A percentile compares a stretch with the other conserved stretches of the same genome.
These are phyloP conservation scores for Spermophilus dauricus DNA, from an alignment of 2,113 vertebrate species.

Conservation along the genomic window DNA sequence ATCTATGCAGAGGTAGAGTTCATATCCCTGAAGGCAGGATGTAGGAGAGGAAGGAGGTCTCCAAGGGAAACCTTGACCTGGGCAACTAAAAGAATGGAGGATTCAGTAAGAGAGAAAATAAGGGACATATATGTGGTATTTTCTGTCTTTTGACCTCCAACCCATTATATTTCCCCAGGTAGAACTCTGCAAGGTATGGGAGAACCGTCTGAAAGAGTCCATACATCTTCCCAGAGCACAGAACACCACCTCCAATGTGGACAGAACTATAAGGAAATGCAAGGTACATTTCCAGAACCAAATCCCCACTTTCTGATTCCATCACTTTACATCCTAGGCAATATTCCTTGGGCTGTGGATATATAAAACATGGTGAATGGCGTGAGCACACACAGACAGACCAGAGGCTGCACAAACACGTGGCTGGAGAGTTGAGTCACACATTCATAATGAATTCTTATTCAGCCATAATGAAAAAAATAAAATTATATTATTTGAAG, in stretches of 20 bases:
- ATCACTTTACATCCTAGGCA: accelerated
- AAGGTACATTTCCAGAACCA: accelerated
- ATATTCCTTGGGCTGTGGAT: too few species aligned
- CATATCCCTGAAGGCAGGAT: not conserved
- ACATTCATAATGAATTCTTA: too few species aligned
- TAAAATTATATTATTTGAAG: too few species aligned
- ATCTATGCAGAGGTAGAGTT: not conserved
- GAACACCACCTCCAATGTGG: not conserved
- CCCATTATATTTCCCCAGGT: not conserved
- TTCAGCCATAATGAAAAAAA: too few species aligned
- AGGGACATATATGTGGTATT: too few species aligned
- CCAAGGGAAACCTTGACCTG: not conserved
- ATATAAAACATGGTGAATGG: not conserved
- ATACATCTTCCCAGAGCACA: not conserved
- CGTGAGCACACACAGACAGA: not conserved
- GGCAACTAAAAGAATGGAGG: too few species aligned
- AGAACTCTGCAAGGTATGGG: not conserved
- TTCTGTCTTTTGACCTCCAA: not conserved
- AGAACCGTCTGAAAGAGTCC: not conserved
- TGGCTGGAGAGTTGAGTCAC: too few species aligned
- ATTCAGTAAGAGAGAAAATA: not conserved
- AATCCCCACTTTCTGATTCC: not conserved
- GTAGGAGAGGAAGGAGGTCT: not conserved
- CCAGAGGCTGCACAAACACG: too few species aligned
- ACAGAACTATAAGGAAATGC: not conserved